A percentile compares a stretch with the other conserved stretches of the same genome.
Evolutionary conservation across 2,797 vertebrate species (phyloP).

Genomic region (Fundulus diaphanus): DNA sequence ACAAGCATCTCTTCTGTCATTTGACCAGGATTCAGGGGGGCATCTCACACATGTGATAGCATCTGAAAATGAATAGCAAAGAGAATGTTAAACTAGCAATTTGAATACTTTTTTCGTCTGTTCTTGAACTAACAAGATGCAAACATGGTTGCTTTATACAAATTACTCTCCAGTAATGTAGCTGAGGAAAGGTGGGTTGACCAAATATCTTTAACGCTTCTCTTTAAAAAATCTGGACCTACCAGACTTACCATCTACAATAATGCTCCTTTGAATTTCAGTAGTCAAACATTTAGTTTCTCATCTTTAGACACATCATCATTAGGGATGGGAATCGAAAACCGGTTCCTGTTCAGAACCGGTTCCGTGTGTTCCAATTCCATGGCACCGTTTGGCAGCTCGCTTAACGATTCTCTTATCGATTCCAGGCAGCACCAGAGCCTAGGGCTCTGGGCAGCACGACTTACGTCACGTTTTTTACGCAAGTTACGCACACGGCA

Average conservation of each 20-base stretch:
- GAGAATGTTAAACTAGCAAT: neutral
- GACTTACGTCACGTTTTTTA: too few relatives aligned
- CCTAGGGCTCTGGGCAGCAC: too few relatives aligned
- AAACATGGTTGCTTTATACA: neutral
- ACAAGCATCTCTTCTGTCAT: constrained; percentile 54
- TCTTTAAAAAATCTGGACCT: neutral
- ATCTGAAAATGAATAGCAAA: constrained; percentile 41
- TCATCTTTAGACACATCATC: neutral
- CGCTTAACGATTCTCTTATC: too few relatives aligned
- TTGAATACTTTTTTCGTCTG: neutral
- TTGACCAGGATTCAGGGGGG: constrained; percentile 63
- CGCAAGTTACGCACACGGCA: too few relatives aligned
- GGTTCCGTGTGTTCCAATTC: too few relatives aligned
- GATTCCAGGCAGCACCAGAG: too few relatives aligned
- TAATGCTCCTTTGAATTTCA: neutral
- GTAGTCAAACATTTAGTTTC: neutral
- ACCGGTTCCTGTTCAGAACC: too few relatives aligned
- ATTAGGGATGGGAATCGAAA: too few relatives aligned
- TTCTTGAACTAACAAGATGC: neutral
- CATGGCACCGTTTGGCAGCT: too few relatives aligned
- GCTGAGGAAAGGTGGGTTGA: neutral
- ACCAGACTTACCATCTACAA: neutral
- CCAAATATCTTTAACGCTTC: neutral
- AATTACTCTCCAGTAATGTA: too few relatives aligned
- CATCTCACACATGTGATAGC: constrained; percentile 59